Conservation (phyloP, 2,888 invertebrate species). For the Graphium colonna region DNA sequence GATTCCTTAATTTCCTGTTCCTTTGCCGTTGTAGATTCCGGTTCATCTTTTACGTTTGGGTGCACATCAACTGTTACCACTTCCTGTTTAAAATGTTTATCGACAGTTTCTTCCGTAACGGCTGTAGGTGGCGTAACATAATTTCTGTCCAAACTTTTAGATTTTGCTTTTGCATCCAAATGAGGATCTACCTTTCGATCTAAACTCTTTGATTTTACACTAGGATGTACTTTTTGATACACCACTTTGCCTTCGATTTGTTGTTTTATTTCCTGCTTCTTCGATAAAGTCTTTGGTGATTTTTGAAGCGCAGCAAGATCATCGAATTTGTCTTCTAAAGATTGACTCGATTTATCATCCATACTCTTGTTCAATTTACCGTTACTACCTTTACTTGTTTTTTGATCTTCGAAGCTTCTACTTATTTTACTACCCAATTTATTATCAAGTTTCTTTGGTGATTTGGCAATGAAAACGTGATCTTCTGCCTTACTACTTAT, state of each 20-base stretch:
- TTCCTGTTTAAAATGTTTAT: slow-evolving; percentile 74
- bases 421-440: slow-evolving; percentile 79
- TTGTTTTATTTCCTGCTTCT: slow-evolving; percentile 81
- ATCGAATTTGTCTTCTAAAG: slow-evolving; percentile 81
- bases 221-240: slow-evolving; percentile 75
- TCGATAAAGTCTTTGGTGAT: slow-evolving; percentile 80
- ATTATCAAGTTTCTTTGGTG: slow-evolving; percentile 85
- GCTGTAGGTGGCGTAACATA: slow-evolving; percentile 69
- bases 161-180: slow-evolving; percentile 79
- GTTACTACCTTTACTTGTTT: slow-evolving; percentile 72
- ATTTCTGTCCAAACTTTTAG: slow-evolving; percentile 85
- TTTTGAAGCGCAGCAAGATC: slow-evolving; percentile 78
- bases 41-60: slow-evolving; percentile 51
- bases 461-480: slow-evolving; percentile 87
- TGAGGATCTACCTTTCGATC: slow-evolving; percentile 82
- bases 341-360: slow-evolving; percentile 81
- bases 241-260: slow-evolving; percentile 83
- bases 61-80: slow-evolving; percentile 73
- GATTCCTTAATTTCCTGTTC: slow-evolving; percentile 45
- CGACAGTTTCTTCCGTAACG: slow-evolving; percentile 47
- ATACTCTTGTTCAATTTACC: slow-evolving; percentile 81
- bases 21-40: slow-evolving; percentile 32
- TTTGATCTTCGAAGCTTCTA: slow-evolving; percentile 82
- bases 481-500: slow-evolving; percentile 87
- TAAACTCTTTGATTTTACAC: slow-evolving; percentile 83